Base-by-base conservation (phyloP, 2,888 invertebrate genomes). In the Plebejus melissa region DNA sequence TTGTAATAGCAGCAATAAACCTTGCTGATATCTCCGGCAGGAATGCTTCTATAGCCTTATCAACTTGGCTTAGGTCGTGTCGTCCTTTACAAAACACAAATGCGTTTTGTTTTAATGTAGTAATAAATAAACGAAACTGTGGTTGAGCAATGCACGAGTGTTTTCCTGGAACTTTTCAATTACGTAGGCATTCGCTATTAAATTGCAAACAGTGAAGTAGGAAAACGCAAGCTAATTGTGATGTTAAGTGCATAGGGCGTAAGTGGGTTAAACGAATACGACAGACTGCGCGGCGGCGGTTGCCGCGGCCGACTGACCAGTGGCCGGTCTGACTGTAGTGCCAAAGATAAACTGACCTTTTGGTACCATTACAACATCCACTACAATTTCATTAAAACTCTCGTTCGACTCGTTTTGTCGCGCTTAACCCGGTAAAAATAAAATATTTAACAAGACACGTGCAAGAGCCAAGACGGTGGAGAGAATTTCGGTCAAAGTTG, bases 211-310 rank as follows among this genome's bases (percentile, higher is more conserved):
- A 72, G 70, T 70, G 4, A 32, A 32, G 72, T 6, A 72, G 50
- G 54, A 32, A 72, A 72, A 70, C 41, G 70, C 13, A 60, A 72
- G 50, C 72, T 74, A 77, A 46, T 76, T 74, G 75, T 74, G 36
- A 74, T 78, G 79, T 81, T 75, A 77, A 78, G 77, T 75, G 77
- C 75, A 76, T 77, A 78, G 80, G 80, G 80, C 80, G 80, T 80
- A 79, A 87, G 87, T 87, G 82, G 87, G 88, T 87, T 87, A 80
- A 75, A 83, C 79, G 79, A 82, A 79, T 80, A 81, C 80, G 83
- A 84, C 85, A 89, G 91, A 90, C 91, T 84, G 91, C 90, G 85
- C 88, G 88, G 88, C 88, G 87, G 82, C 89, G 84, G 85, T 84
- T 85, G 85, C 84, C 83, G 83, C 83, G 83, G 84, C 83, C 83